These are phyloP conservation scores for Misgurnus anguillicaudatus DNA, from an alignment of 2,113 vertebrate genomes.

Conservation along the genomic window DNA sequence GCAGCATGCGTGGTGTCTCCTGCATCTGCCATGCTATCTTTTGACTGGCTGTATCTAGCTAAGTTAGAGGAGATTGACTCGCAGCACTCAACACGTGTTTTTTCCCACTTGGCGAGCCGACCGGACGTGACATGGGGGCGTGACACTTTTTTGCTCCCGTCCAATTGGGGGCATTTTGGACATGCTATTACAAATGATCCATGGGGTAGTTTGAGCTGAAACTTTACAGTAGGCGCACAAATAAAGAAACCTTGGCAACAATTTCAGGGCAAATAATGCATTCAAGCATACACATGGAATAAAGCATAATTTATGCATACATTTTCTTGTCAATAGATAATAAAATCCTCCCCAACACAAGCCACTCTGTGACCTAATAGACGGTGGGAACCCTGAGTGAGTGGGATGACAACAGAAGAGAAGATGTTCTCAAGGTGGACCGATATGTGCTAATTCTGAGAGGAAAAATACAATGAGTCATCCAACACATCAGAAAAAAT, in stretches of 20 bases:
- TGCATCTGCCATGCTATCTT: too few species aligned
- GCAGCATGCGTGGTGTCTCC: too few species aligned
- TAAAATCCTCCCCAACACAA: slow-evolving; percentile 26
- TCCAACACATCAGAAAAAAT: slow-evolving; percentile 47
- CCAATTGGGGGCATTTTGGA: too few species aligned
- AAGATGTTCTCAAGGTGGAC: slow-evolving; percentile 22
- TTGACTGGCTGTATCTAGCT: too few species aligned
- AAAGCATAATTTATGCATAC: background rate
- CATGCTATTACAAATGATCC: too few species aligned
- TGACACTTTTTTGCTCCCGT: too few species aligned
- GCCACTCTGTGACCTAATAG: background rate
- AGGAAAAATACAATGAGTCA: slow-evolving; percentile 49
- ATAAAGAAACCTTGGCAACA: background rate
- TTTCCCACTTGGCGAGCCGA: too few species aligned
- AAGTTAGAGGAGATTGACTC: too few species aligned
- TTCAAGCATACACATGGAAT: background rate
- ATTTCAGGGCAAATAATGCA: background rate
- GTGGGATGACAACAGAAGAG: slow-evolving; percentile 25
- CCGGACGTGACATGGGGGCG: too few species aligned
- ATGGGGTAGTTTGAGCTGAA: too few species aligned
- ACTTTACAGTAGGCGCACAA: too few species aligned
- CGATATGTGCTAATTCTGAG: slow-evolving; percentile 44
- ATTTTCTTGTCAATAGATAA: background rate
- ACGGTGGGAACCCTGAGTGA: slow-evolving; percentile 18
- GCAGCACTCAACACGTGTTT: too few species aligned